A percentile compares a stretch with the other conserved stretches of the same genome.
phyloP scores from a whole-genome alignment of 2,113 vertebrate species.

The Oncorhynchus kisutch region DNA sequence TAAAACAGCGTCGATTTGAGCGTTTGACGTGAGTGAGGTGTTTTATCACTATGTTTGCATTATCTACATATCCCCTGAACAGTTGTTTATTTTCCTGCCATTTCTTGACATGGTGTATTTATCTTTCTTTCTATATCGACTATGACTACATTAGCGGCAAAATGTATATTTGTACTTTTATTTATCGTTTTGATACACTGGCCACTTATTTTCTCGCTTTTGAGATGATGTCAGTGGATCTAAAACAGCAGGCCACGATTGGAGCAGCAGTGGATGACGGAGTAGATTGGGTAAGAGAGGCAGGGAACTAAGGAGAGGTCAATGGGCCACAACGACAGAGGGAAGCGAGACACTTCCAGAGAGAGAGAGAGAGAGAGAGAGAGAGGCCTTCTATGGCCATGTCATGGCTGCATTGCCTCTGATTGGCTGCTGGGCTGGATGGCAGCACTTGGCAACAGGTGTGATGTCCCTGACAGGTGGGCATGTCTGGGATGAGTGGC shows the following conservation, averaged over 20 bases:
- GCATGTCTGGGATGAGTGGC: constrained; percentile 73
- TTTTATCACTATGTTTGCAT: constrained; percentile 48
- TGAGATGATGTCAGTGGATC: background rate
- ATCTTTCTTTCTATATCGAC: background rate
- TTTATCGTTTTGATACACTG: constrained; percentile 22
- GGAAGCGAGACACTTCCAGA: no score
- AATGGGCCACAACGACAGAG: background rate
- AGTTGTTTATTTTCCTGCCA: constrained; percentile 30
- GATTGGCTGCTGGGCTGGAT: constrained; percentile 66
- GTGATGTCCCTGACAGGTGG: constrained; percentile 75
- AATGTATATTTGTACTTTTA: background rate
- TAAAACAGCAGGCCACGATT: constrained; percentile 20
- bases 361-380: constrained; percentile 3
- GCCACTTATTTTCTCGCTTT: constrained; percentile 23
- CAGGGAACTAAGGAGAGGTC: constrained; percentile 5
- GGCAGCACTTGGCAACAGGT: constrained; percentile 76
- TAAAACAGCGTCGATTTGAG: constrained; percentile 32
- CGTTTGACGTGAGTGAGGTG: constrained; percentile 29
- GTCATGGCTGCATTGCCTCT: constrained; percentile 38
- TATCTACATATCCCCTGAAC: constrained; percentile 27
- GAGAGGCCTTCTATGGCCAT: constrained; percentile 74
- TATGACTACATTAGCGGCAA: background rate
- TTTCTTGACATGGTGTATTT: constrained; percentile 19
- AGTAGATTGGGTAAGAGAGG: background rate
- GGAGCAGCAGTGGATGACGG: constrained; percentile 13